Conservation (phyloP, 2,888 invertebrate species). For the Vannuccia rotundouncinata region DNA sequence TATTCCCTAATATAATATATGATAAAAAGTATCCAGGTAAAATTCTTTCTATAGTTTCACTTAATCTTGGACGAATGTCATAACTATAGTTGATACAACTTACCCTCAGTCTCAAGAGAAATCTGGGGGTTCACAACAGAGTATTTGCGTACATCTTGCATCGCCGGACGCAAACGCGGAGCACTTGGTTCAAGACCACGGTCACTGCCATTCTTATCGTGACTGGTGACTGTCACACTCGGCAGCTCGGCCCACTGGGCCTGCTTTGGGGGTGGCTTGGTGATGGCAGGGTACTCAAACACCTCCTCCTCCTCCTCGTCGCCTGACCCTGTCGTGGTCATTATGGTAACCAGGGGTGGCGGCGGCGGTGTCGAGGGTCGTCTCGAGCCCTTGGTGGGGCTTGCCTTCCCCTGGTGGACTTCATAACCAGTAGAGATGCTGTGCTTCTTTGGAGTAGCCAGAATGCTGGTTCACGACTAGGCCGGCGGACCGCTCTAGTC, state of each 20-base stretch:
- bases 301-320: neutral
- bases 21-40: too few species aligned
- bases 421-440: too few species aligned
- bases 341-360: neutral
- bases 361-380: neutral
- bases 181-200: neutral
- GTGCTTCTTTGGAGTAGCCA: too few species aligned
- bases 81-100: too few species aligned
- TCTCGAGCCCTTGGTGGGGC: too few species aligned
- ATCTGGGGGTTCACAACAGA: constrained; percentile 6
- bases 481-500: too few species aligned
- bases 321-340: neutral
- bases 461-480: too few species aligned
- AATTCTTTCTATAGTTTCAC: too few species aligned
- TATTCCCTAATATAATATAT: too few species aligned
- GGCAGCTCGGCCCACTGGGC: neutral
- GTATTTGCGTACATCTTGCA: constrained; percentile 2
- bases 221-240: constrained; percentile 6
- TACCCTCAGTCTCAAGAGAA: neutral
- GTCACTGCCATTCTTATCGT: neutral
- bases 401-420: too few species aligned
- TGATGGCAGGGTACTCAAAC: constrained; percentile 5
- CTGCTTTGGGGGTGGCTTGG: neutral
- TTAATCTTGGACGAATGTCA: too few species aligned
- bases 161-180: neutral